Evolutionary conservation across 2,888 invertebrate species (phyloP), one percentile per base, ranked within the genome.

Genomic region (Erebia epiphron): DNA sequence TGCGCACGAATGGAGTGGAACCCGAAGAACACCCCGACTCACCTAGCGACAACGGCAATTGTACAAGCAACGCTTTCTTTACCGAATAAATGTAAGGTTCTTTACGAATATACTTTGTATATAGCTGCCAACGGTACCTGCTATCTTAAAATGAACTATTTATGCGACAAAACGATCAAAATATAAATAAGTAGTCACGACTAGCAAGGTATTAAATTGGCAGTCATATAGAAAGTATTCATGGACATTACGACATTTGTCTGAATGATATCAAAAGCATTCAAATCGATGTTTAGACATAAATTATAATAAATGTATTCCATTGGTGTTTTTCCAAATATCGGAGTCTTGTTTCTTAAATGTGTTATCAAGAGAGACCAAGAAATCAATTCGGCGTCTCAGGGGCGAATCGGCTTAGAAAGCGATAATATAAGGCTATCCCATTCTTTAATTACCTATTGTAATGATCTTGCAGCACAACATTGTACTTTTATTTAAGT

Each of bases 51-150:
- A 94, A 91, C 79, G 94, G 94, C 87, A 90, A 95, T 91, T 90
- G 96, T 92, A 87, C 97, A 92, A 93, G 93, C 85, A 92, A 93
- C 78, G 93, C 90, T 79, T 95, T 93, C 95, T 95, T 82, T 94
- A 82, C 83, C 2, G 90, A 90, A 72, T 80, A 86, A 75, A 83
- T 85, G 57, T 90, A 89, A 58, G 8, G 3, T 60, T 11, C 13
- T 41, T 14, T 63, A 16, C 26, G 13, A 26, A 49, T 67, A 60
- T 8, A 21, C n/a, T n/a, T 50, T 46, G 46, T 66, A 73, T 68
- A 72, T 70, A 70, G 67, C 73, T 75, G 73, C 63, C 73, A 60
- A 73, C 46, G 13, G 35, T 35, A 58, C 21, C n/a, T 26, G 26
- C 26, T 26, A 21, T 21, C 21, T 21, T 21, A 21, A 21, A 49